Evolutionary conservation across 2,888 invertebrate genomes (phyloP).

Genomic region (Volucella bombylans): DNA sequence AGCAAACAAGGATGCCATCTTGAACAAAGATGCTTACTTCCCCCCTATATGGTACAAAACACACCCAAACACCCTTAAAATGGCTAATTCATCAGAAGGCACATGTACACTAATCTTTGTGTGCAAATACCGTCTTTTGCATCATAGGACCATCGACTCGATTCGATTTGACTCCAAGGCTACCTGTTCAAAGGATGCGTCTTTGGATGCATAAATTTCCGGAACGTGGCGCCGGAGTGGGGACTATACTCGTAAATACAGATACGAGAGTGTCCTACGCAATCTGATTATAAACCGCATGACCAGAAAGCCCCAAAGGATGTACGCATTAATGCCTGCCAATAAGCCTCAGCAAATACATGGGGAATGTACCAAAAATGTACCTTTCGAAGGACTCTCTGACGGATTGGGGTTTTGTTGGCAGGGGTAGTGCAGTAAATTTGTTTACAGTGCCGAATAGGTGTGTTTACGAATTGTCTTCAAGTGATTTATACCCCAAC

Average conservation of each 20-base stretch:
- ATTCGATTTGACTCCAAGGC: conserved; percentile 36
- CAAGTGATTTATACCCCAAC: conserved; percentile 47
- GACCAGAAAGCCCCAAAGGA: conserved; percentile 70
- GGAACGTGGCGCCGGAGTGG: not conserved
- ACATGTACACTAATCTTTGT: conserved; percentile 30
- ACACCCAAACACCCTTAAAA: conserved; percentile 15
- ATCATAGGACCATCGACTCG: conserved; percentile 10
- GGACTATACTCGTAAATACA: not conserved
- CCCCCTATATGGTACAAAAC: too few relatives aligned
- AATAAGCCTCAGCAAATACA: conserved; percentile 67
- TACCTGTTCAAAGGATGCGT: not conserved
- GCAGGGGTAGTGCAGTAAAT: conserved; percentile 40
- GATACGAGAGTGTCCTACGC: conserved; percentile 16
- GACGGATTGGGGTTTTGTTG: not conserved
- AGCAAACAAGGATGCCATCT: conserved; percentile 48
- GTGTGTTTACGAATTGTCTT: conserved; percentile 58
- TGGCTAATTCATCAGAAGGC: conserved; percentile 7
- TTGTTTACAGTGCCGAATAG: conserved; percentile 54
- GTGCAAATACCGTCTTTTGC: conserved; percentile 30
- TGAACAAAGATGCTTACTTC: conserved; percentile 28
- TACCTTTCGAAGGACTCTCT: conserved; percentile 5
- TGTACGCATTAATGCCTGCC: conserved; percentile 67
- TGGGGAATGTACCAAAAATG: conserved; percentile 48
- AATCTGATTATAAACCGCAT: conserved; percentile 70
- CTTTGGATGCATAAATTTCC: conserved; percentile 37